Conservation (phyloP, 2,888 invertebrate genomes). For the Drosophila neoperkinsi region DNA sequence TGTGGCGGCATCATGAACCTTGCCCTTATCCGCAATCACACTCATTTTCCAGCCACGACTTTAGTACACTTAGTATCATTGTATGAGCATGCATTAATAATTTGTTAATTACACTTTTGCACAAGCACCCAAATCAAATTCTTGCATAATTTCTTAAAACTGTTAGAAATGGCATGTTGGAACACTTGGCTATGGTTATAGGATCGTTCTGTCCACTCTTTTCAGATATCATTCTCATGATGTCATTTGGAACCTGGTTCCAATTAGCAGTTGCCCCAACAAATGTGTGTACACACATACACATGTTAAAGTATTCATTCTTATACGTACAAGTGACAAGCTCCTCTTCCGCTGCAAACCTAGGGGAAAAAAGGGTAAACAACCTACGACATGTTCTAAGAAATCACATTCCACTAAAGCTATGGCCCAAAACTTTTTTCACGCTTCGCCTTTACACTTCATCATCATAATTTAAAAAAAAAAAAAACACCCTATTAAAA, state of each 20-base stretch:
- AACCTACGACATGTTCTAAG: constrained; percentile 42
- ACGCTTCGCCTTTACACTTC: constrained; percentile 24
- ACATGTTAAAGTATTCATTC: constrained; percentile 20
- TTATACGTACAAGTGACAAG: constrained; percentile 9
- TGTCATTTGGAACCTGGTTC: constrained; percentile 36
- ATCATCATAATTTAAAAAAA: constrained; percentile 7
- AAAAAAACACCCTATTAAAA: constrained; percentile 3
- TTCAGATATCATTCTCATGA: constrained; percentile 45
- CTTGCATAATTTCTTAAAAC: constrained; percentile 29
- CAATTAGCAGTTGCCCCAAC: constrained; percentile 37
- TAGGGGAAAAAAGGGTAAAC: constrained; percentile 17
- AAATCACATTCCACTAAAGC: constrained; percentile 35
- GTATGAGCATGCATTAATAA: constrained; percentile 47
- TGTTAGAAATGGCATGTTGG: background rate
- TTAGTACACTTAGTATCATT: constrained; percentile 48
- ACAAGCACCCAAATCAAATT: background rate
- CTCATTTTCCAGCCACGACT: constrained; percentile 26
- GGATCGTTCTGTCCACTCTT: background rate
- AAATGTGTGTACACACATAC: constrained; percentile 3
- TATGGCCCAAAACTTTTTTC: constrained; percentile 22
- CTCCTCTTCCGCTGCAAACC: constrained; percentile 37
- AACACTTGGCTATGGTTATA: background rate
- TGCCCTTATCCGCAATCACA: constrained; percentile 18
- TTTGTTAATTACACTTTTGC: constrained; percentile 50
- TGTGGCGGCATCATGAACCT: constrained; percentile 13